Evolutionary conservation across 2,888 invertebrate species (phyloP), one percentile per base, ranked within the genome.

Genomic region (Alloplasta piceator): DNA sequence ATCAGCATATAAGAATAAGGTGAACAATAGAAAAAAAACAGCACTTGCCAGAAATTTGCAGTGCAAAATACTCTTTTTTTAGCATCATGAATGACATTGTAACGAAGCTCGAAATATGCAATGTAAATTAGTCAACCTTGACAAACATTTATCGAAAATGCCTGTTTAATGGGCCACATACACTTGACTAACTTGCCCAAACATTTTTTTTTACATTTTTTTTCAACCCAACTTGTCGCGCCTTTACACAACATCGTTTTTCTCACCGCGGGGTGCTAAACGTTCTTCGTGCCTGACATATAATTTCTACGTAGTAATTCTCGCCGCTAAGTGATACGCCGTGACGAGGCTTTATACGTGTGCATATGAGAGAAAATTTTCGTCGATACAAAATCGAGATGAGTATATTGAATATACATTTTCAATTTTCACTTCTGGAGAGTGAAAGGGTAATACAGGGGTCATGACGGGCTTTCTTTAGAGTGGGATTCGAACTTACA

Each of bases 211-310:
- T 26, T 2, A 26, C 3, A n/a, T 26, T 26, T 26, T 58, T 76
- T 75, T 78, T 74, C 63, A 26, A 75, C 72, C 16, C 56, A 67
- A 77, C 75, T 78, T 74, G 78, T 82, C 80, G 73, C 84, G 84
- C 83, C 84, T 78, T 71, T 72, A 1, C n/a, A 50, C 14, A 70
- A 74, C 78, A 85, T 86, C 84, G 86, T 87, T 87, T 85, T 84
- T 85, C 87, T 87, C 85, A 63, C 87, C 14, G 81, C 80, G 75
- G 85, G 88, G 81, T 66, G 84, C 80, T 78, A 74, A 80, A 81
- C 84, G 64, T 43, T 81, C 63, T 26, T 77, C 56, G 68, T 68
- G 73, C 79, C 78, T 80, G 55, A 52, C 60, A 52, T 39, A 75
- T 70, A 83, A 68, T 73, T 84, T 86, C 81, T 81, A 58, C 68